phyloP scores from a whole-genome alignment of 2,797 vertebrate genomes.

The Serranus cabrilla region DNA sequence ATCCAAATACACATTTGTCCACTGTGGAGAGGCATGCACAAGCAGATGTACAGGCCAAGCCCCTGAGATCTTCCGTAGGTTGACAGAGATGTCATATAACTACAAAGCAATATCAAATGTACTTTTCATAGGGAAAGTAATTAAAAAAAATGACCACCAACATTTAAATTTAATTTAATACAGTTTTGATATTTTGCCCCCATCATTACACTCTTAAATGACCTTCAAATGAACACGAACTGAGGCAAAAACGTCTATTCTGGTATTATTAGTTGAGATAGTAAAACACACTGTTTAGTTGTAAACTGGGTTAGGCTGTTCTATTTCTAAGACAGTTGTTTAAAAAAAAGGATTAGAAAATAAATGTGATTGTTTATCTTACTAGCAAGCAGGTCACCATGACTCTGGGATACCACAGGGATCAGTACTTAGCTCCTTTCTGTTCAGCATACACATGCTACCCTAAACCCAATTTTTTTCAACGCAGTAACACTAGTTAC shows the following conservation, averaged over 20 bases:
- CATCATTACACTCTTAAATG: neutral
- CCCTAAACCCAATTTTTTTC: neutral
- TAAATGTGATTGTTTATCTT: neutral
- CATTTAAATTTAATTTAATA: neutral
- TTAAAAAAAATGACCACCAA: neutral
- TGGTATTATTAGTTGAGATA: neutral
- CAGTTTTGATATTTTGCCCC: neutral
- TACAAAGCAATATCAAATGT: neutral
- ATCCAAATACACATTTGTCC: slow-evolving; percentile 23
- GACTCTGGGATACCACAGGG: neutral
- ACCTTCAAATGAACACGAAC: neutral
- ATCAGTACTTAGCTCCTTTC: neutral
- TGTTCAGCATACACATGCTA: neutral
- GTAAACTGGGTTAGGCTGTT: neutral
- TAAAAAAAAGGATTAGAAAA: neutral
- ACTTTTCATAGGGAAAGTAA: neutral
- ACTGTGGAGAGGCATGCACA: neutral
- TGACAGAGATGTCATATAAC: neutral
- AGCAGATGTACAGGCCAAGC: neutral
- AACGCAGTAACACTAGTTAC: neutral
- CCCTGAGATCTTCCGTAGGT: neutral
- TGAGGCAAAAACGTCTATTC: neutral
- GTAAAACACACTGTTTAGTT: neutral
- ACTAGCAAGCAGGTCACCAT: neutral
- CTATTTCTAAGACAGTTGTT: neutral